A percentile compares a stretch with the other conserved stretches of the same genome.
Conservation (phyloP, 2,888 invertebrate genomes). For the Periphyllus acericola region DNA sequence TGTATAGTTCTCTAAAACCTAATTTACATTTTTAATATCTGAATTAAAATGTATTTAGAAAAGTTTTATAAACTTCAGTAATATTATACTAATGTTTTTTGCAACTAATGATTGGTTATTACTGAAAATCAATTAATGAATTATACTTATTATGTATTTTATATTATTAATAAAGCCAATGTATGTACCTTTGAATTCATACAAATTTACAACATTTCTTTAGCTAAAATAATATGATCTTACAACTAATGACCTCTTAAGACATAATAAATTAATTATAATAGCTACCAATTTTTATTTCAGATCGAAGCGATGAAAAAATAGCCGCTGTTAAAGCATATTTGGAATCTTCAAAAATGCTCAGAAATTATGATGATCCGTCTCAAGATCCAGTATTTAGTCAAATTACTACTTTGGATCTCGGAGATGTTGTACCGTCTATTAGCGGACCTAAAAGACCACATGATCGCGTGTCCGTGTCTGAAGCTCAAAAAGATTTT, state of each 20-base stretch:
- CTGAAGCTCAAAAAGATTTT: constrained; percentile 92
- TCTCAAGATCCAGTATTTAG: constrained; percentile 84
- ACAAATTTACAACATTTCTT: background rate
- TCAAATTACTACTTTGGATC: constrained; percentile 84
- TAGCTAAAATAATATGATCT: background rate
- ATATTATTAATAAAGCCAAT: background rate
- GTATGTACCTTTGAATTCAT: background rate
- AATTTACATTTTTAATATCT: background rate
- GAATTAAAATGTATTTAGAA: background rate
- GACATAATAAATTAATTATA: no score
- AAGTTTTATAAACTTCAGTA: constrained; percentile 6
- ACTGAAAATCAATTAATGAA: background rate
- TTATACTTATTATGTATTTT: background rate
- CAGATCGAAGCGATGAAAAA: constrained; percentile 83
- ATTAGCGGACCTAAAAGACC: constrained; percentile 97
- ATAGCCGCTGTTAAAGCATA: constrained; percentile 84
- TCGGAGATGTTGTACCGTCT: constrained; percentile 89
- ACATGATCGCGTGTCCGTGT: constrained; percentile 92
- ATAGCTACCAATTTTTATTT: constrained; percentile 64
- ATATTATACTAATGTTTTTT: constrained; percentile 40
- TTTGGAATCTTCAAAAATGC: constrained; percentile 81
- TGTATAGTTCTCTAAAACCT: constrained; percentile 63
- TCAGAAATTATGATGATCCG: constrained; percentile 81
- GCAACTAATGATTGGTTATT: background rate
- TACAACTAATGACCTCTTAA: background rate